These are phyloP conservation scores for Nemoura dubitans DNA, from an alignment of 2,888 invertebrate genomes.

Conservation along the genomic window DNA sequence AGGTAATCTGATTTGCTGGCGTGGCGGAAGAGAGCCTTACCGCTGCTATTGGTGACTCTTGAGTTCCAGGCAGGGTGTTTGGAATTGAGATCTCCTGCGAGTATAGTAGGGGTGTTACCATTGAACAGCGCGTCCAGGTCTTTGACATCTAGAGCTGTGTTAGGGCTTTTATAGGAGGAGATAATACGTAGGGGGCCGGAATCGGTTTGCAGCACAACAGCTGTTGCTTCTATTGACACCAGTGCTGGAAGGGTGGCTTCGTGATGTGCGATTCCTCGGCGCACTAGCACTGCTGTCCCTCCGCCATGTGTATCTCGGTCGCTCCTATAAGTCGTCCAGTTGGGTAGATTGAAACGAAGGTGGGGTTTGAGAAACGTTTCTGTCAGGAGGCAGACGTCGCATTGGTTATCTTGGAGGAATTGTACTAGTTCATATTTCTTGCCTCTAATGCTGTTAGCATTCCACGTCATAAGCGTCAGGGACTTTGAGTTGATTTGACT, in stretches of 20 bases:
- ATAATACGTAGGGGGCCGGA: background rate
- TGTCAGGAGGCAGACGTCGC: background rate
- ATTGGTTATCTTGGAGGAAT: background rate
- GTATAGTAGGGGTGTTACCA: too few relatives aligned
- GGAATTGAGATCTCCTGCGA: too few relatives aligned
- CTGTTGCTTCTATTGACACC: background rate
- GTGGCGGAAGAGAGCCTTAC: background rate
- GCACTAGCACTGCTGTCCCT: background rate
- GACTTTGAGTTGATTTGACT: background rate
- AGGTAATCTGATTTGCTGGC: background rate
- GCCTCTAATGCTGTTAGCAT: background rate
- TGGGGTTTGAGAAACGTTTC: conserved; percentile 14
- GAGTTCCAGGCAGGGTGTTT: too few relatives aligned
- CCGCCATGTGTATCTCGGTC: background rate
- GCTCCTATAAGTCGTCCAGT: background rate
- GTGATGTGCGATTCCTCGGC: background rate
- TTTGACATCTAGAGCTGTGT: background rate
- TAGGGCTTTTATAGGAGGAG: background rate
- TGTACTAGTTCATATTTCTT: background rate
- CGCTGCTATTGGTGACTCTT: too few relatives aligned
- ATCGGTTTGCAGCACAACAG: background rate
- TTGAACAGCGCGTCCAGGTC: too few relatives aligned
- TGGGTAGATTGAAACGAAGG: background rate
- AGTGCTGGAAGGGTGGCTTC: background rate
- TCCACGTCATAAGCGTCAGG: background rate